Base-by-base conservation (phyloP, 2,888 invertebrate species). In the Keiferia lycopersicella region DNA sequence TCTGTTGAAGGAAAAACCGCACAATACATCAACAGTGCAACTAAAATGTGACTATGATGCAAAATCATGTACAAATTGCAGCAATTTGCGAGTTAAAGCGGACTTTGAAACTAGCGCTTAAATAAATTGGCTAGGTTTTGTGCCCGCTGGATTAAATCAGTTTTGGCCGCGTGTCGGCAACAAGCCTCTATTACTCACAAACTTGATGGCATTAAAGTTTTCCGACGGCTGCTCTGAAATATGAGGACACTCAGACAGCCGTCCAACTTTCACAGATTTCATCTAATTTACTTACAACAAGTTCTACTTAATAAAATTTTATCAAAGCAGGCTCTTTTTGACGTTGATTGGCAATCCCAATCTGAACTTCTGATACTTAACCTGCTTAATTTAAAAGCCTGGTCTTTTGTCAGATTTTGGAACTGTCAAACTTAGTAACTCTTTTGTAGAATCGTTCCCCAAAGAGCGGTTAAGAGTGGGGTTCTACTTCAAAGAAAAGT, bases 151-250 rank as follows among this genome's bases (percentile, higher is more conserved):
- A 85, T 86, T 80, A 80, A 78, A 73, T 75, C 73, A 72, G 56
- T 56, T 56, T 56, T 11, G 34, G 74, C 74, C 73, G 73, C 74
- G 71, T 75, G 77, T 78, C 73, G 74, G 72, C 77, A 77, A 76
- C 81, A 77, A 78, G 81, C 76, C 73, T 77, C 83, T 82, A 83
- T 84, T 82, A 82, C 82, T 82, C 80, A 79, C 73, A 79, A 86
- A 86, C 78, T 86, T 81, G 78, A 79, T 75, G 75, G 76, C 79
- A 78, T 82, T 82, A 82, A 85, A 86, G 80, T 86, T 86, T 81
- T 77, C 73, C 73, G 73, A 72, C 71, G 70, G 67, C 73, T 77
- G 78, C 62, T 61, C 65, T 70, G 69, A 86, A 84, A 84, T 85
- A 83, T 85, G 80, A 83, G 77, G 74, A 78, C 72, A 69, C 68